A percentile compares a stretch with the other conserved stretches of the same genome.
phyloP scores from a whole-genome alignment of 2,888 invertebrate genomes.

The Calliscelio sp. region DNA sequence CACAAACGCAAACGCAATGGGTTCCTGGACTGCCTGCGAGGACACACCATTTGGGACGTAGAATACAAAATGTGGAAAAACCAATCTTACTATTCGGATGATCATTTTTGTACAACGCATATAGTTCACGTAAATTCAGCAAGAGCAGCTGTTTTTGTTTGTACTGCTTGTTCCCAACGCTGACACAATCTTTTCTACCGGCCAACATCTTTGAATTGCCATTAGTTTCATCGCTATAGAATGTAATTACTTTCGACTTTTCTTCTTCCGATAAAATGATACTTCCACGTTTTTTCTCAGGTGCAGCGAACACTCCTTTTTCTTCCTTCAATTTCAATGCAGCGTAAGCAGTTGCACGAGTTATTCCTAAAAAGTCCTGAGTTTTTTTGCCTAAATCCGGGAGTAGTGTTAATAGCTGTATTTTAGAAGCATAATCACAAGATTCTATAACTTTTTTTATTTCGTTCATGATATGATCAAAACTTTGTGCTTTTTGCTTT shows the following conservation, averaged over 20 bases:
- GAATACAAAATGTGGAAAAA: no score
- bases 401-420: neutral
- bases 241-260: constrained; percentile 5
- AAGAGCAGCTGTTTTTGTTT: constrained; percentile 19
- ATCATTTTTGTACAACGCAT: no score
- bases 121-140: neutral
- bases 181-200: constrained; percentile 8
- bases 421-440: neutral
- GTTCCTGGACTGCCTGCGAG: constrained; percentile 13
- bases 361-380: neutral
- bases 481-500: no score
- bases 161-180: no score
- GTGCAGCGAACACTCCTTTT: neutral
- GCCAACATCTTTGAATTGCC: constrained; percentile 22
- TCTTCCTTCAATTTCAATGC: neutral
- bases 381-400: neutral
- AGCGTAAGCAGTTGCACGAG: neutral
- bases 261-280: neutral
- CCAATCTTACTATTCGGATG: no score
- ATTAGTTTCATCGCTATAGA: constrained; percentile 10
- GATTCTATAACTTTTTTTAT: neutral
- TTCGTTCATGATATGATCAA: no score
- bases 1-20: constrained; percentile 21
- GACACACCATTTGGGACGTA: no score
- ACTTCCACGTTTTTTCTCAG: neutral